phyloP scores from a whole-genome alignment of 2,888 invertebrate species.

The Scaptodrosophila latifasciaeformis region DNA sequence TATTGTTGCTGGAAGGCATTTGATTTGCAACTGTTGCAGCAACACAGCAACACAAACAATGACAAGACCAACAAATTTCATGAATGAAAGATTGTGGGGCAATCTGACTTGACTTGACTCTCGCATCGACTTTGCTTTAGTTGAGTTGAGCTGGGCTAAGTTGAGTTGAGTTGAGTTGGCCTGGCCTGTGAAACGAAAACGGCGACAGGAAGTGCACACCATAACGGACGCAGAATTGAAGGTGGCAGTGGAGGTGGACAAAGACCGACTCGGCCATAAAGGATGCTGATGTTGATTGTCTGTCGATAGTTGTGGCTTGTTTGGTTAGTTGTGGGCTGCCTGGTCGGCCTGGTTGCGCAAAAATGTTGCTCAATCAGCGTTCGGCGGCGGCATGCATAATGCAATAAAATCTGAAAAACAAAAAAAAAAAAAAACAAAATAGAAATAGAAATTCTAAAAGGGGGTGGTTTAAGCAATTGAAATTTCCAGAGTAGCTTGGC shows the following conservation, averaged over 20 bases:
- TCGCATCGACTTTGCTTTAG: too few relatives aligned
- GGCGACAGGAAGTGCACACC: slow-evolving; percentile 64
- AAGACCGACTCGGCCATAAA: slow-evolving; percentile 36
- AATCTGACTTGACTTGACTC: too few relatives aligned
- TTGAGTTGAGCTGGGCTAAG: slow-evolving; percentile 12
- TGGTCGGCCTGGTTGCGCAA: slow-evolving; percentile 58
- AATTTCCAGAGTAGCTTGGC: too few relatives aligned
- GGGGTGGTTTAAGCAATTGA: slow-evolving; percentile 64
- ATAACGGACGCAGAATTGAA: slow-evolving; percentile 68
- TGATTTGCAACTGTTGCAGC: slow-evolving; percentile 53
- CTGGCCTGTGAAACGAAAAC: neutral
- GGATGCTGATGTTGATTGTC: slow-evolving; percentile 56
- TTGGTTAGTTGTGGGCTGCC: slow-evolving; percentile 37
- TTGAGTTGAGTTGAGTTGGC: neutral
- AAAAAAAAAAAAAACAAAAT: too few relatives aligned
- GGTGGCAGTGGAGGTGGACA: slow-evolving; percentile 50
- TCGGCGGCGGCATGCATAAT: slow-evolving; percentile 48
- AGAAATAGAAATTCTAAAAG: slow-evolving; percentile 32
- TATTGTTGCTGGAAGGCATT: slow-evolving; percentile 56
- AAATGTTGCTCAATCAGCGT: slow-evolving; percentile 66
- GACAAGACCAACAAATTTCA: slow-evolving; percentile 70
- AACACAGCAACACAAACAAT: slow-evolving; percentile 66
- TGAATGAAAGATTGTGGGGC: slow-evolving; percentile 68
- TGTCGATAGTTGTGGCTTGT: slow-evolving; percentile 63
- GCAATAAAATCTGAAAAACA: too few relatives aligned